Percentiles rank a stretch among this genome's conserved stretches.
Evolutionary conservation across 2,797 vertebrate species (phyloP).

Genomic region (Sylvilagus floridanus): DNA sequence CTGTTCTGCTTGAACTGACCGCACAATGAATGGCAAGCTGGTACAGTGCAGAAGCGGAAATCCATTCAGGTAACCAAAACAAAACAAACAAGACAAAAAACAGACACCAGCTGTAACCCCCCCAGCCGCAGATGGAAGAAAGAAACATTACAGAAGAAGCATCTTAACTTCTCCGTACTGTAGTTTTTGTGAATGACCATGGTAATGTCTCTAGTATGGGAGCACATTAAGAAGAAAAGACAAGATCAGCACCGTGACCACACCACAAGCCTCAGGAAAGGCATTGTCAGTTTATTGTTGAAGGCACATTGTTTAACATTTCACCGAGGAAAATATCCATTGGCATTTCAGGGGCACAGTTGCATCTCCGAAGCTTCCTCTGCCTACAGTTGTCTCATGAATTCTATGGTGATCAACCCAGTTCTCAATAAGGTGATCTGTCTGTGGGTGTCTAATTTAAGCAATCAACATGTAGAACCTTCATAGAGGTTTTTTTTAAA

Average conservation of each 20-base stretch:
- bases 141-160: constrained; percentile 67
- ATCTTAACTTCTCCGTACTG: constrained; percentile 73
- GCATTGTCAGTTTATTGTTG: constrained; percentile 75
- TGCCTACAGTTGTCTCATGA: constrained; percentile 56
- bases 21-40: constrained; percentile 50
- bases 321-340: constrained; percentile 70
- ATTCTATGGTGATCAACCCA: constrained; percentile 59
- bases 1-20: constrained; percentile 59
- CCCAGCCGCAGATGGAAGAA: constrained; percentile 80
- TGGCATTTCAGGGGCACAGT: constrained; percentile 67
- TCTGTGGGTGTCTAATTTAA: constrained; percentile 45
- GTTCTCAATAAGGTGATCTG: constrained; percentile 17
- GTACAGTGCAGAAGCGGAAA: constrained; percentile 73
- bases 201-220: constrained; percentile 77
- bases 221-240: constrained; percentile 82
- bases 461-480: constrained; percentile 39
- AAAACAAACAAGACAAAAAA: not conserved
- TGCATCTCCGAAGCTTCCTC: constrained; percentile 55
- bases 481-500: not conserved
- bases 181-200: constrained; percentile 83
- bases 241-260: constrained; percentile 80
- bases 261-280: constrained; percentile 77
- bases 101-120: constrained; percentile 74
- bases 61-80: constrained; percentile 78
- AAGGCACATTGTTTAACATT: constrained; percentile 76